Evolutionary conservation across 2,113 vertebrate species (phyloP), one percentile per base, ranked within the genome.

Genomic region (Thunnus thynnus): DNA sequence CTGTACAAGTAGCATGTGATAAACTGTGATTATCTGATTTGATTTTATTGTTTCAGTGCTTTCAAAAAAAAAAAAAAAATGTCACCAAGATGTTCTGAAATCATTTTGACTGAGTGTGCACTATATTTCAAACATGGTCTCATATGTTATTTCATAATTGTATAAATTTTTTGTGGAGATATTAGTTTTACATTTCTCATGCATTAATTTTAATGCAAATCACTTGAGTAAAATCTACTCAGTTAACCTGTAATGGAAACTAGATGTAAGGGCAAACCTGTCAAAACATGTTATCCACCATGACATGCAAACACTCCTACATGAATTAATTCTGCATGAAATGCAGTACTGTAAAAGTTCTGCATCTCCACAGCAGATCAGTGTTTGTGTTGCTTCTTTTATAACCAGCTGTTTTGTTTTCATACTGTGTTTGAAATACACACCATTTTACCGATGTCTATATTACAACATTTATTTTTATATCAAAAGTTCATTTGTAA

Each of bases 21-120:
- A 58, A 78, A 90, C 78, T 91, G 80, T 88, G 67, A 92, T 85
- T 32, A 54, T 70, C 58, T 62, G 13, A 20, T 76, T 41, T 76
- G 51, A 82, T 77, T 83, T 87, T 36, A 76, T 7, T 54, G 1
- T 32, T 60, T 65, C 13, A n/a, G 25, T 60, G 25, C 63, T 72
- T 56, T 14, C 10, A 27, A 8, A 41, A 41, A 41, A 41, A 41
- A 41, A 41, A 41, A 41, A 36, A 36, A 62, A 62, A 32, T 65
- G 14, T 75, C n/a, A 46, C 48, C 44, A 62, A 76, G 3, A 61
- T 68, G 25, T 9, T 60, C 30, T 52, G 18, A 52, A 74, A 47
- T 75, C 2, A 25, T 62, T 70, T 68, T 70, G 20, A 76, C 16
- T 16, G 6, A 62, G 25, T 60, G 17, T 77, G 46, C 41, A 58